Conservation (phyloP, 2,888 invertebrate genomes). For the Magallana nippona region DNA sequence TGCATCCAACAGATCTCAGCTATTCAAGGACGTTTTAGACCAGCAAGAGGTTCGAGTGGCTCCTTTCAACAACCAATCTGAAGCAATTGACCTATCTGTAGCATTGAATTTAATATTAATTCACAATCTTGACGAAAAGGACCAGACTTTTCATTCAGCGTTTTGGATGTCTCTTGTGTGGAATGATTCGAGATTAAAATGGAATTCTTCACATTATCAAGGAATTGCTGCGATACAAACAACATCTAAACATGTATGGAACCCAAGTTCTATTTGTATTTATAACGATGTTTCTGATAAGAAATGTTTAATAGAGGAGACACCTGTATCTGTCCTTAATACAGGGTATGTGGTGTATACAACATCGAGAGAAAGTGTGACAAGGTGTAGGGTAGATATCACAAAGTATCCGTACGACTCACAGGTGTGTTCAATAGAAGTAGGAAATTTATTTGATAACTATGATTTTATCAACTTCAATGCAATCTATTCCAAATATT, state of each 20-base stretch:
- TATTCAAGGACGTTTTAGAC: too few relatives aligned
- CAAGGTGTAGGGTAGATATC: not conserved
- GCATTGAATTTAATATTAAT: too few relatives aligned
- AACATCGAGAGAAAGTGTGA: constrained; percentile 6
- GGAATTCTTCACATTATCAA: too few relatives aligned
- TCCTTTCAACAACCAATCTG: too few relatives aligned
- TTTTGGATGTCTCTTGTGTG: too few relatives aligned
- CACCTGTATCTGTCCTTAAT: not conserved
- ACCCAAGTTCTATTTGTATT: constrained; percentile 1
- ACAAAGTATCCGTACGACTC: constrained; percentile 12
- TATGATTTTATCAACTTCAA: not conserved
- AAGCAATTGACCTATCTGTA: too few relatives aligned
- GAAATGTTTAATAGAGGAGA: not conserved
- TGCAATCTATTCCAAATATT: not conserved
- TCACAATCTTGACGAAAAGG: too few relatives aligned
- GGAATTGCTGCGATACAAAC: not conserved
- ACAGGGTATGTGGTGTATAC: not conserved
- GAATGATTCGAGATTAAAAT: too few relatives aligned
- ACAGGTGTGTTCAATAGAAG: not conserved
- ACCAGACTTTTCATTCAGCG: too few relatives aligned
- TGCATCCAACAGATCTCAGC: too few relatives aligned
- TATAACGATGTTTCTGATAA: not conserved
- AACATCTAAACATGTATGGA: not conserved
- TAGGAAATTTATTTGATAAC: not conserved
- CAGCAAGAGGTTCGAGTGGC: too few relatives aligned